Evolutionary conservation across 2,113 vertebrate species (phyloP), one percentile per base, ranked within the genome.

Genomic region (Parus major): DNA sequence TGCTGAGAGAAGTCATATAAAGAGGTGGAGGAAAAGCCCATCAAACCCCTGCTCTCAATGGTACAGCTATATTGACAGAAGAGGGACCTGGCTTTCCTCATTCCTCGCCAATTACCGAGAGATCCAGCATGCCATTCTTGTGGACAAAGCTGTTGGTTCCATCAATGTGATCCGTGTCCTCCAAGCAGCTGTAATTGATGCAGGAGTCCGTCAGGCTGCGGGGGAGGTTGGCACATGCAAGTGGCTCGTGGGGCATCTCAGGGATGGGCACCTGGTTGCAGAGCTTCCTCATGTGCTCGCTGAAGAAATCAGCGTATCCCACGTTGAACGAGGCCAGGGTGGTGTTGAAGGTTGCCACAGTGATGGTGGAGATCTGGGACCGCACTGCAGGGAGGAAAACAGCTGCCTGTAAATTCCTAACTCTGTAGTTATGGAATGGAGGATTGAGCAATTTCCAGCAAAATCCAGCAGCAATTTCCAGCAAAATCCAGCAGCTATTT

Each of bases 281-380:
- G 28, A 99, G 98, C 80, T 99, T 99, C 98, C 99, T 98, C 99
- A 99, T 99, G 92, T 99, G 99, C 76, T 99, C 99, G 0, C 98
- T 99, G 98, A 99, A 99, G 97, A 99, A 99, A 97, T 99, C 99
- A 0, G 99, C 99, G 0, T 99, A 99, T 76, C 99, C 99, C 63
- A 99, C 99, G 0, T 99, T 99, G 96, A 99, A 99, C 0, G 99
- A 99, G 5, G 99, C 99, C 96, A 99, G 92, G 0, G 99, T 99
- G 27, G 99, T 99, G 97, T 99, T 99, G 98, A 99, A 99, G 11
- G 99, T 99, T 2, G 99, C 99, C 97, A 99, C 99, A 10, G 99
- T 99, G 95, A 99, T 99, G 41, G 99, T 99, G 88, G 99, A 99
- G 95, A 99, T 99, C 98, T 99, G 99, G 35, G 99, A 99, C 31